Evolutionary conservation across 2,113 vertebrate species (phyloP), one percentile per base, ranked within the genome.

Genomic region (Illadopsis cleaveri): DNA sequence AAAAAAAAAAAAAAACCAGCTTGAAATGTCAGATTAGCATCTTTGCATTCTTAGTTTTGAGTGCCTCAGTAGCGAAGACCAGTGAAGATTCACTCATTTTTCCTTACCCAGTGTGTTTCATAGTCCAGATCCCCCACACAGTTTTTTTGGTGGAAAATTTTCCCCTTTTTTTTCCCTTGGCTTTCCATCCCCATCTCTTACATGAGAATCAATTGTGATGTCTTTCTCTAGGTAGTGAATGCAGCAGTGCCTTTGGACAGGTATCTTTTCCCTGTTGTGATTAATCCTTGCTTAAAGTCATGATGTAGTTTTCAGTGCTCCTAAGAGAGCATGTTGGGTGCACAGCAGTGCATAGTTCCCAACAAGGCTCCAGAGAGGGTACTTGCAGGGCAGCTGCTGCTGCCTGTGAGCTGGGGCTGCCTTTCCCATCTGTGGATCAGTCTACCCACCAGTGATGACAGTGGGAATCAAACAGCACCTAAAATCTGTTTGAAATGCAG

Each of bases 141-240:
- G 25, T 25, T 75, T 75, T 33, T 51, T 66, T 35, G 8, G 14
- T 44, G 56, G 16, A 22, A 77, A 31, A 51, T 58, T 17, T 44
- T 77, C 47, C n/a, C 21, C 13, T 23, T 84, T 90, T 92, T 6
- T 0, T 57, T 54, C 7, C 4, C 25, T 65, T 72, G 47, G 23
- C 40, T 78, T 40, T 37, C 12, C 21, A 38, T 28, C 30, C 5
- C 6, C 16, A 42, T 27, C 21, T 42, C 6, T 60, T 62, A 33
- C 17, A 10, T 65, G 10, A 65, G 42, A 53, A 35, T 87, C 45
- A 9, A 0, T 30, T 62, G 21, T 0, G 0, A 4, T 9, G 4
- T 42, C 21, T 71, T 33, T 62, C 17, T 53, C 19, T 38, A 40
- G 20, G 38, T n/a, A 73, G 25, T 14, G 76, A 76, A 83, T 1